Evolutionary conservation across 2,888 invertebrate species (phyloP).

Genomic region (Tetragonula carbonaria): DNA sequence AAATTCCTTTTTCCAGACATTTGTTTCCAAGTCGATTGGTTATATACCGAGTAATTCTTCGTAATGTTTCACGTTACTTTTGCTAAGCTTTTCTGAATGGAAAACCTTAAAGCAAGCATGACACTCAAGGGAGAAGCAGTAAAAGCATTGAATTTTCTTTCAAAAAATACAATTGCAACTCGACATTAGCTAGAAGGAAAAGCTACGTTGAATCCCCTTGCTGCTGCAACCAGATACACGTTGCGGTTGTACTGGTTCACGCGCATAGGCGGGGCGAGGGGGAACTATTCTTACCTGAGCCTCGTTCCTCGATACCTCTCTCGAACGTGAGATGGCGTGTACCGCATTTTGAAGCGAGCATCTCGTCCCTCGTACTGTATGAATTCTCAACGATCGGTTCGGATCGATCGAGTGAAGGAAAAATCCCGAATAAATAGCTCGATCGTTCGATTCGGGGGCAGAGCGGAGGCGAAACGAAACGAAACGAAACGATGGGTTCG

Average conservation of each 20-base stretch:
- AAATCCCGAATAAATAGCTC: constrained; percentile 16
- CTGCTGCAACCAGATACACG: constrained; percentile 53
- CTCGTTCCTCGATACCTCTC: constrained; percentile 7
- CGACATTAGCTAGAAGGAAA: not conserved
- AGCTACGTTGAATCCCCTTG: constrained; percentile 1
- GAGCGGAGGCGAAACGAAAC: not conserved
- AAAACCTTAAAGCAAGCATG: no score
- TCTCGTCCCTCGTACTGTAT: no score
- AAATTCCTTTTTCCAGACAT: no score
- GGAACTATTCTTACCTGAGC: constrained; percentile 52
- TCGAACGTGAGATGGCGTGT: constrained; percentile 62
- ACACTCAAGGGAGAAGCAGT: no score
- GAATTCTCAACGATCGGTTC: not conserved
- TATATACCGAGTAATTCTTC: no score
- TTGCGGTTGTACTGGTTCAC: not conserved
- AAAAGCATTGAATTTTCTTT: no score
- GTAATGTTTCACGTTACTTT: no score
- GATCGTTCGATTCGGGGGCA: not conserved
- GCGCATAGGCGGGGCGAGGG: not conserved
- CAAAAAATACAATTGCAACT: not conserved
- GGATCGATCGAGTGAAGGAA: not conserved
- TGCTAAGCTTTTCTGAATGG: no score
- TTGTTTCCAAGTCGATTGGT: no score
- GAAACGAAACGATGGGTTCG: not conserved
- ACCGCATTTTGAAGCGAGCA: constrained; percentile 23